Evolutionary conservation across 2,113 vertebrate species (phyloP).

Genomic region (Calcarius ornatus): DNA sequence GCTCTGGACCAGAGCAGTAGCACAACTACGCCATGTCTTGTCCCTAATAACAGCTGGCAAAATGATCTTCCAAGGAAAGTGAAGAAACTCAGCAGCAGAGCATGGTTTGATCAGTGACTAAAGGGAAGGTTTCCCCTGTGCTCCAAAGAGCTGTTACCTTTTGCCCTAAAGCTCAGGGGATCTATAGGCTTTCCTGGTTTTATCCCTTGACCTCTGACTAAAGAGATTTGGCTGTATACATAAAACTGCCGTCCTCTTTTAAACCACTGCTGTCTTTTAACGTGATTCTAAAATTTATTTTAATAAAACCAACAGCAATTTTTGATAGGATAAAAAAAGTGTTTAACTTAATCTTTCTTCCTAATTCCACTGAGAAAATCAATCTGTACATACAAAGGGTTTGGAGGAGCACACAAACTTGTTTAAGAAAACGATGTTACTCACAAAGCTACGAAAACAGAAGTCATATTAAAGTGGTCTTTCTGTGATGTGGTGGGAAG

Average conservation of each 20-base stretch:
- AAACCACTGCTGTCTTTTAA: background rate
- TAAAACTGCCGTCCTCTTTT: background rate
- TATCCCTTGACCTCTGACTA: background rate
- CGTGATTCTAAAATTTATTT: background rate
- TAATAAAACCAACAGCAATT: background rate
- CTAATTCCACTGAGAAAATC: background rate
- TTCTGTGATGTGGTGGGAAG: background rate
- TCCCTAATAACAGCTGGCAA: background rate
- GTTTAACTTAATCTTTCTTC: background rate
- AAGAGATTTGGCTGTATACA: background rate
- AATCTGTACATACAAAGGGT: background rate
- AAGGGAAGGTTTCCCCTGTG: background rate
- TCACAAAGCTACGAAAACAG: background rate
- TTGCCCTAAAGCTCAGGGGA: background rate
- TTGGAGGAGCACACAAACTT: background rate
- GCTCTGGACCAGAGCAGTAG: background rate
- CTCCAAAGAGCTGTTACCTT: background rate
- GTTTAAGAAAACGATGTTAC: background rate
- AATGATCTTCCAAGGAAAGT: background rate
- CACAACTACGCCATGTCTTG: background rate
- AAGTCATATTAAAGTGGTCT: background rate
- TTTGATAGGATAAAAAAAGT: background rate
- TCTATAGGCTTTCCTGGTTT: background rate
- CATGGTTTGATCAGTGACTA: background rate
- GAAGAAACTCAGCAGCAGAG: background rate